phyloP scores from a whole-genome alignment of 1,140 invertebrate genomes.

The Ooceraea biroi region DNA sequence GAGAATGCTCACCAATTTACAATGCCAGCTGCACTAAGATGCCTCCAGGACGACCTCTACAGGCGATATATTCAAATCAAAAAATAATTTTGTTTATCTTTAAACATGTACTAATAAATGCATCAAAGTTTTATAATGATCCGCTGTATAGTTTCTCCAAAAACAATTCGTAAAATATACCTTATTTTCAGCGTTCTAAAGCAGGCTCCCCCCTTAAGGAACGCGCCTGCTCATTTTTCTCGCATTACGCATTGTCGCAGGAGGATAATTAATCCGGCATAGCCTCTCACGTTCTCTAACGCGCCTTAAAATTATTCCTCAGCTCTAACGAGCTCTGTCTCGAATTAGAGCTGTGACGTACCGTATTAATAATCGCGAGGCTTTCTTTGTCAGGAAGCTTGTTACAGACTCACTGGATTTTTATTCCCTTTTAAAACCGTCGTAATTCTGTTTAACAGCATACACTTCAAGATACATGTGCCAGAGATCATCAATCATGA shows the following conservation, averaged over 20 bases:
- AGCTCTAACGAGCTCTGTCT: not conserved
- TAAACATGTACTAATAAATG: too few species aligned
- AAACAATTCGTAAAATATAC: too few species aligned
- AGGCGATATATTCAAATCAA: too few species aligned
- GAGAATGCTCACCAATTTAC: too few species aligned
- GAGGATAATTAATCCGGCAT: conserved; percentile 10
- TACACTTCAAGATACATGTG: conserved; percentile 87
- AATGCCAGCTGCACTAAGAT: too few species aligned
- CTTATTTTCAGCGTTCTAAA: too few species aligned
- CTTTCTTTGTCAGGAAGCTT: not conserved
- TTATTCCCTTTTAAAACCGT: not conserved
- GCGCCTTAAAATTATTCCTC: not conserved
- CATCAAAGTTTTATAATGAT: too few species aligned
- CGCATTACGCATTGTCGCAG: not conserved
- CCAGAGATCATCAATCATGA: conserved; percentile 88
- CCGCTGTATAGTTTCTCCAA: too few species aligned
- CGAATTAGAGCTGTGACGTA: not conserved
- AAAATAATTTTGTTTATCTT: too few species aligned
- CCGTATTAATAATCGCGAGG: not conserved
- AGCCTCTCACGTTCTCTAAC: not conserved
- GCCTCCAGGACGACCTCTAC: too few species aligned
- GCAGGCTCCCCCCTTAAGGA: too few species aligned
- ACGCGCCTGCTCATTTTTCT: not conserved
- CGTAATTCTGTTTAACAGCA: conserved; percentile 80
- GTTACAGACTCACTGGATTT: not conserved